Evolutionary conservation across 2,113 vertebrate genomes (phyloP).

Genomic region (Notothenia rossii): DNA sequence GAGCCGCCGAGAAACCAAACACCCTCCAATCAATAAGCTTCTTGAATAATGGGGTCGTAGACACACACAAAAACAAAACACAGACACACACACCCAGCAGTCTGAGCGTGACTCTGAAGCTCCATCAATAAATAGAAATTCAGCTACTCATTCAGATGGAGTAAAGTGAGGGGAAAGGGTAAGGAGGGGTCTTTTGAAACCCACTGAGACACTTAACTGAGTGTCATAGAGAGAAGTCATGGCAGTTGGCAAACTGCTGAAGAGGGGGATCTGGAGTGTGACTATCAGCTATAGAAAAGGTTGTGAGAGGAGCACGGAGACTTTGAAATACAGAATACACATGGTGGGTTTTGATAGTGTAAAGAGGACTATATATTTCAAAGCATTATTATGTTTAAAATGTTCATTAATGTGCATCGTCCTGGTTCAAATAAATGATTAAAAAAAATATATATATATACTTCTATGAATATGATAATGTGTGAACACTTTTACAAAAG

Average conservation of each 20-base stretch:
- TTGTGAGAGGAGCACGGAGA: not conserved
- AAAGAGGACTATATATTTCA: not conserved
- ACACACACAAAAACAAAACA: constrained; percentile 35
- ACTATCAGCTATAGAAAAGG: constrained; percentile 27
- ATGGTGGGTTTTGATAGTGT: not conserved
- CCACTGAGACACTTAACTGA: constrained; percentile 59
- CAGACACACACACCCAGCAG: constrained; percentile 21
- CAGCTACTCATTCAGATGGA: constrained; percentile 49
- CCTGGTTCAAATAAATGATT: too few species aligned
- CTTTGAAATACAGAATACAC: not conserved
- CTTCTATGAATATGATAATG: not conserved
- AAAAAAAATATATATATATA: not conserved
- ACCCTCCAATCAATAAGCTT: constrained; percentile 80
- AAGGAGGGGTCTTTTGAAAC: constrained; percentile 56
- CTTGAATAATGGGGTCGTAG: constrained; percentile 63
- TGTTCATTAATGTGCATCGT: too few species aligned
- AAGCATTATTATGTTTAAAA: too few species aligned
- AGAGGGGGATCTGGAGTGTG: constrained; percentile 50
- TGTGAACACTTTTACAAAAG: not conserved
- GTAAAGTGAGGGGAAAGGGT: constrained; percentile 31
- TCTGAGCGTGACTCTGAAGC: constrained; percentile 30
- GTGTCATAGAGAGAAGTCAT: constrained; percentile 40
- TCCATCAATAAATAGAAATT: constrained; percentile 51
- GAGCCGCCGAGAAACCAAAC: constrained; percentile 74
- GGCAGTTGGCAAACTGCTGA: constrained; percentile 53